Percentiles rank a stretch among this genome's conserved stretches.
Evolutionary conservation across 2,113 vertebrate genomes (phyloP).

Genomic region (Hystrix brachyura): DNA sequence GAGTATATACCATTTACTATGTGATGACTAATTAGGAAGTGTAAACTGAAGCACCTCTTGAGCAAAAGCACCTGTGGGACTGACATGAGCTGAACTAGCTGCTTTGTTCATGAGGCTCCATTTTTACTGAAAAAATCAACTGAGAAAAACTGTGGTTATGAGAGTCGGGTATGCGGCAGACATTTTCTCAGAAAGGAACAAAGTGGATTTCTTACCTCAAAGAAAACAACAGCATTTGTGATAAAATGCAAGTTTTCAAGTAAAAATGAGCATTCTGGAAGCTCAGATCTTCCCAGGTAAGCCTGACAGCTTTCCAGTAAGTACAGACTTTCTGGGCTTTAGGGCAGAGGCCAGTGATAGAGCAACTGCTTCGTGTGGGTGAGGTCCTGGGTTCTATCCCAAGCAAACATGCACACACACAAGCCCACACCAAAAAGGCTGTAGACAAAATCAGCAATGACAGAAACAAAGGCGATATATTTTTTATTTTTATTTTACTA

Average conservation of each 20-base stretch:
- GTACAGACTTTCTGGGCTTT: not conserved
- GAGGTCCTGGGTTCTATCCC: not conserved
- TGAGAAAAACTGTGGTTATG: not conserved
- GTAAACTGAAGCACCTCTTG: not conserved
- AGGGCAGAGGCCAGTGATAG: not conserved
- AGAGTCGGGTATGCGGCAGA: not conserved
- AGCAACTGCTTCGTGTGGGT: no score
- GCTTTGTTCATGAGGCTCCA: not conserved
- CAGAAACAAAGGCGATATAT: not conserved
- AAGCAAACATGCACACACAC: not conserved
- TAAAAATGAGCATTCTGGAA: not conserved
- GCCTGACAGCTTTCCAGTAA: not conserved
- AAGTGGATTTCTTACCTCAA: not conserved
- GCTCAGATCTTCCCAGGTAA: not conserved
- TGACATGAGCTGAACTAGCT: not conserved
- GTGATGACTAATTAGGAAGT: not conserved
- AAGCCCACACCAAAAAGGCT: not conserved
- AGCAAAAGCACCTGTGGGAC: not conserved
- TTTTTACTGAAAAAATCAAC: not conserved
- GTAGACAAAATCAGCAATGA: not conserved
- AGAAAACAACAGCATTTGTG: not conserved
- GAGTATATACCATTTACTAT: not conserved
- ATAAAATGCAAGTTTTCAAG: conserved; percentile 24
- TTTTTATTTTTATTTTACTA: not conserved
- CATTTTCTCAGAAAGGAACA: conserved; percentile 12